Evolutionary conservation across 2,113 vertebrate species (phyloP).

Genomic region (Pipra filicauda): DNA sequence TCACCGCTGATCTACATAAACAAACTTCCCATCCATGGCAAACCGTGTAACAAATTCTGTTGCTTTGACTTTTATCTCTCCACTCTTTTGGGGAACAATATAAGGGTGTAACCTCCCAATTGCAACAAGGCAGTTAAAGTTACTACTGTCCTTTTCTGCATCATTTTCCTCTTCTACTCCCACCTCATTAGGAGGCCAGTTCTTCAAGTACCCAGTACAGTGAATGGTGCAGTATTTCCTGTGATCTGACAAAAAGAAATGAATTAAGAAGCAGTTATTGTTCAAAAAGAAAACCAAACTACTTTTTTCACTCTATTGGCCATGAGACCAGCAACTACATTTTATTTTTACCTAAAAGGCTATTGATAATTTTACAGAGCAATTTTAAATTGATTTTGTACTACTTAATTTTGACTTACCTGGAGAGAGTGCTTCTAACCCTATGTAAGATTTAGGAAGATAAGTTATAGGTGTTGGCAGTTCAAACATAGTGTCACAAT

Average conservation of each 20-base stretch:
- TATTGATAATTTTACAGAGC: background rate
- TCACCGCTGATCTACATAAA: conserved; percentile 92
- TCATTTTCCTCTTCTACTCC: conserved; percentile 82
- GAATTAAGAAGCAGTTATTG: conserved; percentile 13
- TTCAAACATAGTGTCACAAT: background rate
- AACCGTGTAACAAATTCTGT: conserved; percentile 87
- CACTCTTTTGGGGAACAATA: conserved; percentile 75
- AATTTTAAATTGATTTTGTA: background rate
- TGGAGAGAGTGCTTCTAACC: background rate
- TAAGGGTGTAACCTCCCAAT: conserved; percentile 84
- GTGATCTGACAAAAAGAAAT: conserved; percentile 73
- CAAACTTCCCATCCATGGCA: conserved; percentile 91
- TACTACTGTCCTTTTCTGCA: conserved; percentile 79
- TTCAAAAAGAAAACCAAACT: background rate
- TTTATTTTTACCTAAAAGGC: background rate
- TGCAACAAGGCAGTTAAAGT: conserved; percentile 89
- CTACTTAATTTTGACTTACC: conserved; percentile 2
- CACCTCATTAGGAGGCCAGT: conserved; percentile 83
- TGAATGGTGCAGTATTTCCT: conserved; percentile 90
- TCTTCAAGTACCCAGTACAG: conserved; percentile 89
- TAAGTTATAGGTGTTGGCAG: background rate
- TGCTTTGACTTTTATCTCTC: conserved; percentile 84
- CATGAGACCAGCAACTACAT: background rate
- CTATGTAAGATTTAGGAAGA: background rate
- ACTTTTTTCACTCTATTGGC: background rate